phyloP scores from a whole-genome alignment of 2,888 invertebrate genomes.

The Limnephilus lunatus region DNA sequence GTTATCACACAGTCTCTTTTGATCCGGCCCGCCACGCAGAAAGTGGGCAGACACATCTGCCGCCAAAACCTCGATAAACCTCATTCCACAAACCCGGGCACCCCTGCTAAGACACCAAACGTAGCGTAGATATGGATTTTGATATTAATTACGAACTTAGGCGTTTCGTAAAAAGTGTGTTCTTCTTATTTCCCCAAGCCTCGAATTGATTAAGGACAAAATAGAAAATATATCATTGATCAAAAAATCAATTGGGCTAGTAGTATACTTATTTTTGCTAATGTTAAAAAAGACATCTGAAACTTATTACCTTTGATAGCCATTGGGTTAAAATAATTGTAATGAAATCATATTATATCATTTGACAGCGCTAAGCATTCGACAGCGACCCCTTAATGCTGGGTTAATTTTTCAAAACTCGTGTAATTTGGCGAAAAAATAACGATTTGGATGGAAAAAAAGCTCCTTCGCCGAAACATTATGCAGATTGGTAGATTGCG shows the following conservation, averaged over 20 bases:
- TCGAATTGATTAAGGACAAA: too few relatives aligned
- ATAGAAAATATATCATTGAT: too few relatives aligned
- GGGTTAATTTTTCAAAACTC: constrained; percentile 23
- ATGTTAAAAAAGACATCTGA: background rate
- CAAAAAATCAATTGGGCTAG: background rate
- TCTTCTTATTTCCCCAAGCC: too few relatives aligned
- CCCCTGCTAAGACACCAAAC: too few relatives aligned
- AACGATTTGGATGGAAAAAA: constrained; percentile 43
- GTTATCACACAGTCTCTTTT: too few relatives aligned
- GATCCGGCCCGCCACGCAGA: too few relatives aligned
- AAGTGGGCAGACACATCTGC: too few relatives aligned
- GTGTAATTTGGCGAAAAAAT: constrained; percentile 40
- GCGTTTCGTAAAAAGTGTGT: too few relatives aligned
- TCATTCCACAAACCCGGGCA: too few relatives aligned
- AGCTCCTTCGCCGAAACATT: constrained; percentile 53
- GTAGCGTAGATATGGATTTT: too few relatives aligned
- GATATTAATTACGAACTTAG: too few relatives aligned
- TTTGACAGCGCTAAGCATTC: constrained; percentile 25
- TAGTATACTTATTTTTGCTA: background rate
- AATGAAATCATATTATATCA: constrained; percentile 7
- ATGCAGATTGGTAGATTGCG: constrained; percentile 66
- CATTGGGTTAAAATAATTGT: background rate
- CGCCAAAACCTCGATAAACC: too few relatives aligned
- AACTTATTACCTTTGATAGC: background rate
- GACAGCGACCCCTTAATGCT: background rate